Conservation (phyloP, 1,140 invertebrate genomes). For the Cyphomyrmex costatus region DNA sequence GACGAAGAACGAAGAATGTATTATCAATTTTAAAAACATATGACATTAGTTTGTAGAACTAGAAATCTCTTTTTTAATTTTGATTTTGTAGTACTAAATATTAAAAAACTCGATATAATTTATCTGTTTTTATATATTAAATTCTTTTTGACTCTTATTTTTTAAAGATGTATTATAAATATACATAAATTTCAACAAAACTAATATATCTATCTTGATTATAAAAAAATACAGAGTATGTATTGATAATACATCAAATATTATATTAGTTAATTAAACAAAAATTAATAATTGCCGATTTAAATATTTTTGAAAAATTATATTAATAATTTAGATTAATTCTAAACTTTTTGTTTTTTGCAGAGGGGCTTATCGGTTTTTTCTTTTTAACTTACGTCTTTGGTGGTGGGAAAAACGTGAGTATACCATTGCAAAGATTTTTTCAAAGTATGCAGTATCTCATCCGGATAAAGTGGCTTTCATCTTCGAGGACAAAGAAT, state of each 20-base stretch:
- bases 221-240: neutral
- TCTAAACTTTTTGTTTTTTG: slow-evolving; percentile 39
- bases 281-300: neutral
- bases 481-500: slow-evolving; percentile 90
- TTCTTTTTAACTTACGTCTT: slow-evolving; percentile 84
- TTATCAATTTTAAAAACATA: slow-evolving; percentile 70
- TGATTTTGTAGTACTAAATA: neutral
- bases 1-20: slow-evolving; percentile 29
- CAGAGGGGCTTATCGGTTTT: slow-evolving; percentile 86
- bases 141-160: neutral
- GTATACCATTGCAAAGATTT: slow-evolving; percentile 88
- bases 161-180: neutral
- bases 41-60: neutral
- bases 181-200: neutral
- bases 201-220: neutral
- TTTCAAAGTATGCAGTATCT: slow-evolving; percentile 87
- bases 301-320: slow-evolving; percentile 4
- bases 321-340: neutral
- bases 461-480: slow-evolving; percentile 91
- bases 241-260: neutral
- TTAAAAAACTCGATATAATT: slow-evolving; percentile 8
- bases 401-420: slow-evolving; percentile 87
- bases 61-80: neutral
- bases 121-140: neutral
- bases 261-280: neutral